Percentiles rank a stretch among this genome's conserved stretches.
phyloP scores from a whole-genome alignment of 2,113 vertebrate species.

The Lates calcarifer region DNA sequence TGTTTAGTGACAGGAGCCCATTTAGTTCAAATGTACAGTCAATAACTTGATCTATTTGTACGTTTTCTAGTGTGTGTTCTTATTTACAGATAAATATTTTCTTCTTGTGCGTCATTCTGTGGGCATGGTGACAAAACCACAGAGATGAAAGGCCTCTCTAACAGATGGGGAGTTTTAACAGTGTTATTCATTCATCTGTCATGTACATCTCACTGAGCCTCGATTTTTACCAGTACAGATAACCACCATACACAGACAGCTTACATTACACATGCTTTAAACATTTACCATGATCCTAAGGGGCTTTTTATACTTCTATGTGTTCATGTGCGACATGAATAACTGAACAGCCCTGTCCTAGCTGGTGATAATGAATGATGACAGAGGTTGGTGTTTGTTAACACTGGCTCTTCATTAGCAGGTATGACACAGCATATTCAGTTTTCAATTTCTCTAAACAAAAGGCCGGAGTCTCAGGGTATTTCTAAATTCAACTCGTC shows the following conservation, averaged over 20 bases:
- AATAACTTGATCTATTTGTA: no score
- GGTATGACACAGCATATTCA: constrained; percentile 24
- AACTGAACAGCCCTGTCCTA: background rate
- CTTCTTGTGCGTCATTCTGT: background rate
- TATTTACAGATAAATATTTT: background rate
- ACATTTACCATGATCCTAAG: background rate
- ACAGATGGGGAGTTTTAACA: no score
- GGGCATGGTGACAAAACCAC: background rate
- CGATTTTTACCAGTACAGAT: background rate
- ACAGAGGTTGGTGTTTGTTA: constrained; percentile 3
- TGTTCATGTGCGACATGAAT: background rate
- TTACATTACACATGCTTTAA: background rate
- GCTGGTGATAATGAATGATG: constrained; percentile 14
- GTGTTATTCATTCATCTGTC: background rate
- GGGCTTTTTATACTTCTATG: background rate
- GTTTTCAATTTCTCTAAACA: constrained; percentile 38
- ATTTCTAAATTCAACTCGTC: constrained; percentile 65
- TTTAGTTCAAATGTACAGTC: no score
- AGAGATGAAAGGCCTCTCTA: background rate
- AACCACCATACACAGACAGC: background rate
- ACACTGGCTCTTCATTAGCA: constrained; percentile 34
- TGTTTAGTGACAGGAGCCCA: background rate
- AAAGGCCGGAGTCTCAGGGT: constrained; percentile 35
- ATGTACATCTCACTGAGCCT: background rate
- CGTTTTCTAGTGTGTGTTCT: background rate